Percentiles rank a stretch among this genome's conserved stretches.
Conservation (phyloP, 2,797 vertebrate species). For the Danio tinwini region DNA sequence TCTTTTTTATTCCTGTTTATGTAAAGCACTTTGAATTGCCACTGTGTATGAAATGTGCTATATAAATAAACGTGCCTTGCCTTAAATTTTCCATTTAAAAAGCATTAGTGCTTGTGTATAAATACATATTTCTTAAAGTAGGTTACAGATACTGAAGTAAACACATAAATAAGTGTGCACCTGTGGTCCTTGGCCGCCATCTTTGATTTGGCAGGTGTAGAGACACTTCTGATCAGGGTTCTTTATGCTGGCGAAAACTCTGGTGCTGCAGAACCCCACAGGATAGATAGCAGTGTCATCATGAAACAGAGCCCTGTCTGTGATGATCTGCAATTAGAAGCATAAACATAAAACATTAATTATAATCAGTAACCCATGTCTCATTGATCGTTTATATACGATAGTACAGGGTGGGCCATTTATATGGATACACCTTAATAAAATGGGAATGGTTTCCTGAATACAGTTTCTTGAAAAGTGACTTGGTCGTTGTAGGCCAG, state of each 20-base stretch:
- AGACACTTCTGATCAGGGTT: constrained; percentile 85
- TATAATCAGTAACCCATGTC: too few relatives aligned
- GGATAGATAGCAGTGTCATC: constrained; percentile 88
- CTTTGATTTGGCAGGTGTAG: constrained; percentile 93
- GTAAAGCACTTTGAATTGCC: too few relatives aligned
- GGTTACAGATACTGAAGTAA: not conserved
- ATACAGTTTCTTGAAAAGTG: too few relatives aligned
- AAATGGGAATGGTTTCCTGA: too few relatives aligned
- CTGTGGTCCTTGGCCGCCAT: constrained; percentile 85
- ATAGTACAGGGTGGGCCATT: too few relatives aligned
- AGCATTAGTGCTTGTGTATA: not conserved
- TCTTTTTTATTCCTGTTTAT: too few relatives aligned
- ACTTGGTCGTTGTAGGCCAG: too few relatives aligned
- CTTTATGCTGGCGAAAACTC: constrained; percentile 86
- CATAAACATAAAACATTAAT: not conserved
- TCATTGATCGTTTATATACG: too few relatives aligned
- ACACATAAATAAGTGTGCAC: constrained; percentile 60
- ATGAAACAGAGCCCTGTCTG: constrained; percentile 85
- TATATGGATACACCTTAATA: too few relatives aligned
- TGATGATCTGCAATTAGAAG: constrained; percentile 77
- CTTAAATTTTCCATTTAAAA: not conserved
- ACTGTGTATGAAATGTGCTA: too few relatives aligned
- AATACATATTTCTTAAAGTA: not conserved
- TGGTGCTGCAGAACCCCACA: constrained; percentile 90
- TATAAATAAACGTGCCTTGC: too few relatives aligned